These are phyloP conservation scores for Oceanodroma leucorhoa DNA, from an alignment of 2,797 vertebrate species.

Conservation along the genomic window DNA sequence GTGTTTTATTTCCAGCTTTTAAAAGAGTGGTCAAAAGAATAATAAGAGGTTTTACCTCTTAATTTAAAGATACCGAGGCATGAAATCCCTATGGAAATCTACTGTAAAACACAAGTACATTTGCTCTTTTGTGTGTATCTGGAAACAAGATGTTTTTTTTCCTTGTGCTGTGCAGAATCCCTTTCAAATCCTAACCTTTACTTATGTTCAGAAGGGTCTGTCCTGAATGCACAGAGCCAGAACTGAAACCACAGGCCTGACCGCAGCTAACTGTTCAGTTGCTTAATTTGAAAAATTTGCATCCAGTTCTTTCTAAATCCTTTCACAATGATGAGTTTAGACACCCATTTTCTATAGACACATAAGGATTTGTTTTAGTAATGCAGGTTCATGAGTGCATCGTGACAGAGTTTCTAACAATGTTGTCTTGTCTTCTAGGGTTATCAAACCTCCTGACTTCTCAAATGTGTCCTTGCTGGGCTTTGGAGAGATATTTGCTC, in stretches of 20 bases:
- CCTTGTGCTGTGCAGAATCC: background rate
- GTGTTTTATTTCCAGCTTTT: background rate
- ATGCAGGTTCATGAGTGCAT: background rate
- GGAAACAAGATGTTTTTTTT: background rate
- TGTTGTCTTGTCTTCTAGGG: constrained; percentile 76
- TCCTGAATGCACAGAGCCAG: background rate
- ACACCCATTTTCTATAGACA: background rate
- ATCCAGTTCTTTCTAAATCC: background rate
- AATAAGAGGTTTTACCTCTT: background rate
- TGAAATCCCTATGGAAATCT: background rate
- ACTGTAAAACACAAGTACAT: background rate
- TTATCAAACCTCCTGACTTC: constrained; percentile 92
- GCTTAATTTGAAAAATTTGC: background rate
- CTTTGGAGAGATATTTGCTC: constrained; percentile 93
- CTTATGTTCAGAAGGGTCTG: background rate
- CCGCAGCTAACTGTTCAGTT: background rate
- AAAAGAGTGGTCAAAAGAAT: background rate
- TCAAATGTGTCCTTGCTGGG: constrained; percentile 92
- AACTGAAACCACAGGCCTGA: background rate
- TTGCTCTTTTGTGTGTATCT: background rate
- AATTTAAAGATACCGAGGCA: background rate
- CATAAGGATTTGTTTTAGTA: background rate
- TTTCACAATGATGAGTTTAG: background rate
- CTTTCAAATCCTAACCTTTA: background rate
- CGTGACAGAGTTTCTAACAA: background rate